These are phyloP conservation scores for Ischnura elegans DNA, from an alignment of 2,888 invertebrate species.

Conservation along the genomic window DNA sequence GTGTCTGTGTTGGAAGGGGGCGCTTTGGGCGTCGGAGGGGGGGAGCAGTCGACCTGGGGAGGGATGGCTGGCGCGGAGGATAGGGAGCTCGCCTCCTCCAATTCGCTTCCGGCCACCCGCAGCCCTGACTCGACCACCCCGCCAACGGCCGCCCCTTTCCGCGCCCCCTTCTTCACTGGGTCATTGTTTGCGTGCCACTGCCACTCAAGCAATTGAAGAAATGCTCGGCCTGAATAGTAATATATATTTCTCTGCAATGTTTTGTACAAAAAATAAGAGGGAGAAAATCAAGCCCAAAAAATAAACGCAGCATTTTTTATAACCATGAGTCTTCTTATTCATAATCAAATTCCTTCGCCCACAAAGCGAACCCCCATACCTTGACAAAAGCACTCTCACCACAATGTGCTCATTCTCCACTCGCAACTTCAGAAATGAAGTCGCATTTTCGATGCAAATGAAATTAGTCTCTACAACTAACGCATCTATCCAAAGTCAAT, in stretches of 20 bases:
- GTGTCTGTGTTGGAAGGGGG: background rate
- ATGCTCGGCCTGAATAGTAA: background rate
- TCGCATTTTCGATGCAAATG: background rate
- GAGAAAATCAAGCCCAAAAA: slow-evolving; percentile 20
- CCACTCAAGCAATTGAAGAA: background rate
- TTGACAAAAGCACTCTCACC: too few relatives aligned
- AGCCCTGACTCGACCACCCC: background rate
- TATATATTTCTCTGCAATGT: slow-evolving; percentile 23
- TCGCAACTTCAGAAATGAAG: too few relatives aligned
- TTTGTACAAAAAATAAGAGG: slow-evolving; percentile 48
- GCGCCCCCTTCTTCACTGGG: background rate
- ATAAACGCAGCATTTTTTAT: slow-evolving; percentile 58
- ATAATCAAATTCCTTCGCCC: background rate
- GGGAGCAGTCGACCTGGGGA: background rate
- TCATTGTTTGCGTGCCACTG: slow-evolving; percentile 3
- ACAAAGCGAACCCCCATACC: too few relatives aligned
- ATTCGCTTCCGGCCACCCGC: background rate
- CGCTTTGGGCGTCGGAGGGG: background rate
- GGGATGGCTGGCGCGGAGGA: background rate
- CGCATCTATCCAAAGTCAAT: too few relatives aligned
- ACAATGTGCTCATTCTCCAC: background rate
- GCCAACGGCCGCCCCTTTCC: background rate
- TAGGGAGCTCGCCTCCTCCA: background rate
- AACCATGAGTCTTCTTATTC: background rate
- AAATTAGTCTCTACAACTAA: too few relatives aligned